Conservation (phyloP, 2,797 vertebrate genomes). For the Etheostoma perlongum region DNA sequence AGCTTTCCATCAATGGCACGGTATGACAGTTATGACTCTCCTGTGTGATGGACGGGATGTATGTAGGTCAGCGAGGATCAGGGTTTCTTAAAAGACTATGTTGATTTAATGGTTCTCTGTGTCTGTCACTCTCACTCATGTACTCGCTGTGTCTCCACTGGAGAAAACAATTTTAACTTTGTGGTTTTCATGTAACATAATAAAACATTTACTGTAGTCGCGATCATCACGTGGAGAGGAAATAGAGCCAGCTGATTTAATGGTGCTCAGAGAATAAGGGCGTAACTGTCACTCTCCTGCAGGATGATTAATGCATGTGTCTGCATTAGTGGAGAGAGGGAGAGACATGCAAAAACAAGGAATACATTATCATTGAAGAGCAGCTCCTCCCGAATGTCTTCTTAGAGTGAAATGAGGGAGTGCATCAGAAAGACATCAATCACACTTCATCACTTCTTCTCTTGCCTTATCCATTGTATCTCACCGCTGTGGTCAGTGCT, state of each 20-base stretch:
- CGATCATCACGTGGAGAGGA: neutral
- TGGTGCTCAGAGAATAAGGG: conserved; percentile 16
- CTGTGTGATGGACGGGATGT: conserved; percentile 35
- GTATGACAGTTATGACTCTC: conserved; percentile 52
- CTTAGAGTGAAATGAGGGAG: neutral
- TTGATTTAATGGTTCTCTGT: conserved; percentile 28
- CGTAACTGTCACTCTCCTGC: neutral
- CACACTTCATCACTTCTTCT: neutral
- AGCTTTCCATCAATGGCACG: conserved; percentile 7
- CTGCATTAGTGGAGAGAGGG: neutral
- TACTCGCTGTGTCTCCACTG: neutral
- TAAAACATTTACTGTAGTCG: neutral
- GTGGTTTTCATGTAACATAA: neutral
- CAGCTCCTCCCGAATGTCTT: neutral
- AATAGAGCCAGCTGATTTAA: conserved; percentile 18
- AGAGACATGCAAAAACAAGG: neutral
- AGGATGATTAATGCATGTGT: neutral
- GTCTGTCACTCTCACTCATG: conserved; percentile 7
- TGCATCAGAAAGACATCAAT: neutral
- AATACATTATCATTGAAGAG: neutral
- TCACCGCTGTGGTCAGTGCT: neutral
- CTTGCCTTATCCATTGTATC: neutral
- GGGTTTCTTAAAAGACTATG: conserved; percentile 23
- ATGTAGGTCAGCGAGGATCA: conserved; percentile 34
- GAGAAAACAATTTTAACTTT: neutral